Percentiles rank a stretch among this genome's conserved stretches.
Evolutionary conservation across 2,113 vertebrate genomes (phyloP).

Genomic region (Epinephelus lanceolatus): DNA sequence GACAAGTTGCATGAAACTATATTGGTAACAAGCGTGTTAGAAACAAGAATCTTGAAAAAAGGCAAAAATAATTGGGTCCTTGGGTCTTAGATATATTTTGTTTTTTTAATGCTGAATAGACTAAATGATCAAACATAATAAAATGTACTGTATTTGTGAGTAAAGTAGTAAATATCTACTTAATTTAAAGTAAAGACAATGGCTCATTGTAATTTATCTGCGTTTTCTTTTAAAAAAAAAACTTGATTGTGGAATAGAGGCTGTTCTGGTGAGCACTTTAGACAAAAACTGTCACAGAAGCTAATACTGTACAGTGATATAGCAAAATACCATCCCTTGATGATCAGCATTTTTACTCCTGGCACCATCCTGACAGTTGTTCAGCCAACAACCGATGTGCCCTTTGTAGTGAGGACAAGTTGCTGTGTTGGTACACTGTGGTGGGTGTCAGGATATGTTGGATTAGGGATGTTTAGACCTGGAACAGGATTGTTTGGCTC

Average conservation of each 20-base stretch:
- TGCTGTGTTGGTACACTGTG: background rate
- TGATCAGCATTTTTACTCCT: background rate
- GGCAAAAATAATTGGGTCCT: too few species aligned
- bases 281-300: background rate
- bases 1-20: background rate
- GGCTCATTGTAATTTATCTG: background rate
- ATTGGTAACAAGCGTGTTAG: background rate
- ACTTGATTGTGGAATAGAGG: background rate
- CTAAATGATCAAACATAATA: too few species aligned
- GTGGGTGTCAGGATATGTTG: constrained; percentile 7
- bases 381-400: background rate
- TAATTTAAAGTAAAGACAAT: background rate
- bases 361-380: background rate
- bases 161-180: background rate
- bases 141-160: background rate
- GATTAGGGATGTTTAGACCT: constrained; percentile 18
- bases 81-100: background rate
- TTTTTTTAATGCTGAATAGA: too few species aligned
- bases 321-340: background rate
- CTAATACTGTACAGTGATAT: background rate
- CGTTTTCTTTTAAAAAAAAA: background rate
- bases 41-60: background rate
- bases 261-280: background rate
- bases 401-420: background rate
- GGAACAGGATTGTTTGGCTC: background rate